Conservation (phyloP, 2,113 vertebrate genomes). For the Rhinolophus ferrumequinum region DNA sequence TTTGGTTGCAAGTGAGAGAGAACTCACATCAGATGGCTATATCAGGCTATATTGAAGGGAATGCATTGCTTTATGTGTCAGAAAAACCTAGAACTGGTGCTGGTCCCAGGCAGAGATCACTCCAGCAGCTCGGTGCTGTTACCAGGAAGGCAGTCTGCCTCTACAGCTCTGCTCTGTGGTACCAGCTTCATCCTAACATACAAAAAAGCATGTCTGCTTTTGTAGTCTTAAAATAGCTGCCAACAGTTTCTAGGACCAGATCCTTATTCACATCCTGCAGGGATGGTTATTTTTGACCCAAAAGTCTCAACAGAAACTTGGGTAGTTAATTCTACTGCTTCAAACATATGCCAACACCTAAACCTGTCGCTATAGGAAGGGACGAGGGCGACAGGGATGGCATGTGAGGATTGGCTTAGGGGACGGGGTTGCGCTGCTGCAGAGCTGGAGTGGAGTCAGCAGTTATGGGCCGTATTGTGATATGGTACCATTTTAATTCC, state of each 20-base stretch:
- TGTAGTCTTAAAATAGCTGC: not conserved
- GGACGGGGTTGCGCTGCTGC: not conserved
- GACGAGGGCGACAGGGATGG: not conserved
- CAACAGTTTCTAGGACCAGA: not conserved
- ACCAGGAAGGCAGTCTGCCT: not conserved
- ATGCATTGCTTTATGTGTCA: not conserved
- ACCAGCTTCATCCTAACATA: not conserved
- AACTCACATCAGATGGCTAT: not conserved
- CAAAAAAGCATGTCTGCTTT: not conserved
- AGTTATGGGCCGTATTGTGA: not conserved
- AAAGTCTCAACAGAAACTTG: conserved; percentile 2
- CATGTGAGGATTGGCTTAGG: not conserved
- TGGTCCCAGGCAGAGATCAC: not conserved
- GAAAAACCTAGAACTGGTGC: not conserved
- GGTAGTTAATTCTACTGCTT: not conserved
- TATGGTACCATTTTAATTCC: not conserved
- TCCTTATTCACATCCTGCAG: not conserved
- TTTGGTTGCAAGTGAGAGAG: not conserved
- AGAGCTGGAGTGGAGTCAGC: not conserved
- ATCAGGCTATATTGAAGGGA: not conserved
- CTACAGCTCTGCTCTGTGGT: not conserved
- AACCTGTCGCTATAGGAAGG: not conserved
- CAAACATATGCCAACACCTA: not conserved
- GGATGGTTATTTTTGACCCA: conserved; percentile 29
- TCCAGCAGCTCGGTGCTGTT: not conserved